phyloP scores from a whole-genome alignment of 2,888 invertebrate species.

The Phyto melanocephala region DNA sequence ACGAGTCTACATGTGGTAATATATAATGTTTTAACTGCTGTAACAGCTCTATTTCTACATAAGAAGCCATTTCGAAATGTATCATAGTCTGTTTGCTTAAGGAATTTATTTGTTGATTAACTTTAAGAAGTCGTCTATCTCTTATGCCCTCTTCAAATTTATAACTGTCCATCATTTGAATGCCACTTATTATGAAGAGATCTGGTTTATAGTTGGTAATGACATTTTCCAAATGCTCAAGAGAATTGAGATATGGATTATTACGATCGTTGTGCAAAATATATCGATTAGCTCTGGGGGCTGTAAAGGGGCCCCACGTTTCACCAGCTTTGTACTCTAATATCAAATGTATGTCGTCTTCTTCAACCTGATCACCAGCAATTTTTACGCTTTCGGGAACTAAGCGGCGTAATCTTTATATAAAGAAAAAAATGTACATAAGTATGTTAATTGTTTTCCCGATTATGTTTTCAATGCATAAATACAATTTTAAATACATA shows the following conservation, averaged over 20 bases:
- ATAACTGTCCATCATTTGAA: slow-evolving; percentile 93
- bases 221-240: slow-evolving; percentile 84
- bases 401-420: slow-evolving; percentile 80
- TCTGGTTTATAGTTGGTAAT: slow-evolving; percentile 84
- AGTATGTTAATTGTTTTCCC: too few species aligned
- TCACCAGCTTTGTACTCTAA: slow-evolving; percentile 89
- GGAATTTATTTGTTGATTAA: slow-evolving; percentile 83
- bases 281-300: slow-evolving; percentile 90
- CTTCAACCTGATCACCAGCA: slow-evolving; percentile 82
- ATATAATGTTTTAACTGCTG: slow-evolving; percentile 84
- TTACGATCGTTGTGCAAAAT: slow-evolving; percentile 90
- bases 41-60: slow-evolving; percentile 85
- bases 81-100: slow-evolving; percentile 83
- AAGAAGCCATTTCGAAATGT: slow-evolving; percentile 94
- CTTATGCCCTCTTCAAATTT: slow-evolving; percentile 81
- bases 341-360: slow-evolving; percentile 90
- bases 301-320: slow-evolving; percentile 85
- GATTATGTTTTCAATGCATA: too few species aligned
- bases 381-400: slow-evolving; percentile 83
- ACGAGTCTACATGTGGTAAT: slow-evolving; percentile 87
- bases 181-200: slow-evolving; percentile 88
- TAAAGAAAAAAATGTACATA: too few species aligned
- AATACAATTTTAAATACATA: too few species aligned
- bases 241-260: slow-evolving; percentile 86
- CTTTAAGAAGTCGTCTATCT: slow-evolving; percentile 82